Evolutionary conservation across 2,888 invertebrate genomes (phyloP), one percentile per base, ranked within the genome.

Genomic region (Stegana nigrithorax): DNA sequence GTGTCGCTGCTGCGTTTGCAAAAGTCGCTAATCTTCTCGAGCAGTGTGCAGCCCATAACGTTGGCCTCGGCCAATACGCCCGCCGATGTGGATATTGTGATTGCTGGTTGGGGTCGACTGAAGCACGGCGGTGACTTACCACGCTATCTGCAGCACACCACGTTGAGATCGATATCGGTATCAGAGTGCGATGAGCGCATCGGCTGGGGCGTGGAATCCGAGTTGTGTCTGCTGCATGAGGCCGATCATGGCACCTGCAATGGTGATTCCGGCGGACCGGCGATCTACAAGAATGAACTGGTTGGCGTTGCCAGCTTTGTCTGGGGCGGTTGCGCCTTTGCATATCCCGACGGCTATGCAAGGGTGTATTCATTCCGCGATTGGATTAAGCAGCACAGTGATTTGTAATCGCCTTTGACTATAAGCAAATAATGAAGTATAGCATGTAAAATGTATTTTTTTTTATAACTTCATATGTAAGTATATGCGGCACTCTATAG

Each of bases 191-290:
- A 67, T 0, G 12, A 42, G 0, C 17, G 36, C 23, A 82, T 82
- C 14, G 44, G 65, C 0, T 68, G 66, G 60, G 71, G 69, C 4
- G 64, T 75, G 6, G 65, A 67, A 3, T 62, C 67, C 2, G 64
- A 81, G 1, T 50, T 84, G 21, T 84, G 84, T 59, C 71, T 84
- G 32, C 64, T 56, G 19, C 83, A 82, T 47, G 60, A 55, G 14
- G 58, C 32, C 0, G 42, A 71, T 25, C 75, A 78, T 45, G 83
- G 83, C 1, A 76, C 73, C n/a, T 83, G 83, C 67, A 69, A 74
- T 26, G 83, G 82, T 0, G 83, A 83, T 58, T 82, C 81, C 4
- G 83, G 83, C 12, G 82, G 82, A 5, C 82, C 83, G 25, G 81
- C 83, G 8, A 50, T 72, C 2, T 80, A 77, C 26, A 68, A 79